Evolutionary conservation across 2,888 invertebrate genomes (phyloP), one percentile per base, ranked within the genome.

Genomic region (Luperina testacea): DNA sequence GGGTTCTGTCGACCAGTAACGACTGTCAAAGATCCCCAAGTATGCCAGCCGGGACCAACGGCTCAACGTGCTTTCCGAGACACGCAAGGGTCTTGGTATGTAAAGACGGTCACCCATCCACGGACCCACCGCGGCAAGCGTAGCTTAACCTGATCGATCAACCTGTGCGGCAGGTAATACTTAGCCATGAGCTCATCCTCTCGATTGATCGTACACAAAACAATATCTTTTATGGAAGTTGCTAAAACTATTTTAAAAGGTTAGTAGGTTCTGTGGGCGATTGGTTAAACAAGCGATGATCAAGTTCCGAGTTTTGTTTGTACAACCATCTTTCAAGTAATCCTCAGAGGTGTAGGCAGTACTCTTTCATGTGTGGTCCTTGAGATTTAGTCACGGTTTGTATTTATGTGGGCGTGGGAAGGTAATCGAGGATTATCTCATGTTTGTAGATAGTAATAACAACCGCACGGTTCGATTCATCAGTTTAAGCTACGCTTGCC

Each of bases 161-260:
- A n/a, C 2, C 4, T 3, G 24, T n/a, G 57, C 24, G 11, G 24
- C 9, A 20, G 53, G 20, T 57, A 9, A 11, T 24, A 57, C 9
- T 17, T 51, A 51, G 17, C 51, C 6, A 17, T 17, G 6, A 15
- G 32, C 17, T 51, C 48, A 5, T 15, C 15, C 48, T 51, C 17
- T 51, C 51, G 51, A 81, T 82, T 75, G 67, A 57, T 24, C 42
- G 42, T 9, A n/a, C n/a, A n/a, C n/a, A n/a, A n/a, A n/a, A n/a
- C n/a, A 57, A 15, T 20, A 3, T 38, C 74, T 24, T 76, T 45
- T 77, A 85, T 20, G 86, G 84, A 59, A 85, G 72, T 67, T 11
- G 74, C 63, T 85, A 85, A 85, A 82, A 75, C 20, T 13, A 64
- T 68, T 79, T 75, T 79, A 67, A 80, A 70, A 82, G 82, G 75